Evolutionary conservation across 2,797 vertebrate genomes (phyloP).

Genomic region (Triplophysa bombifrons): DNA sequence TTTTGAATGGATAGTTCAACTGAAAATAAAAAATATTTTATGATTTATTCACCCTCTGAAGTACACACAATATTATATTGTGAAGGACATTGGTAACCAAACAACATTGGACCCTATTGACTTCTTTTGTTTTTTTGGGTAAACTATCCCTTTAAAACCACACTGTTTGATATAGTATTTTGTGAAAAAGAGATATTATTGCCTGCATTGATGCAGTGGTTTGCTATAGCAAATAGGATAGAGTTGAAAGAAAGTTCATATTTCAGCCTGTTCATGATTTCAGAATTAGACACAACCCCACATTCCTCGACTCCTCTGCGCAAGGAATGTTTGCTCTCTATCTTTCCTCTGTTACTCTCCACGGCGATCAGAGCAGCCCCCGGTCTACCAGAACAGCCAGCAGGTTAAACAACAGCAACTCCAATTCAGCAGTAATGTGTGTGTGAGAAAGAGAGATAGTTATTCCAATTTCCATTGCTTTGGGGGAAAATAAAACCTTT

Average conservation of each 20-base stretch:
- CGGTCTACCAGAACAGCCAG: constrained; percentile 32
- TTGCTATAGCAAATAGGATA: constrained; percentile 2
- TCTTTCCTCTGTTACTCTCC: constrained; percentile 18
- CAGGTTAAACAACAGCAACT: constrained; percentile 40
- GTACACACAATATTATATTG: no score
- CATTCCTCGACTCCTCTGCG: constrained; percentile 45
- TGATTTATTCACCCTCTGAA: no score
- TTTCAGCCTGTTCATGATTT: constrained; percentile 37
- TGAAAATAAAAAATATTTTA: no score
- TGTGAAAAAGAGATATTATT: neutral
- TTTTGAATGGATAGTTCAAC: no score
- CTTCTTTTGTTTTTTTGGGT: no score
- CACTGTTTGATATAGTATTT: neutral
- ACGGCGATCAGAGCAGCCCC: neutral
- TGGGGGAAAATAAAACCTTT: no score
- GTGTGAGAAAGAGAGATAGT: constrained; percentile 18
- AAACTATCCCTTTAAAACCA: no score
- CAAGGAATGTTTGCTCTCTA: constrained; percentile 50
- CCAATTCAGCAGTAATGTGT: constrained; percentile 7
- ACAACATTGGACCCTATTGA: no score
- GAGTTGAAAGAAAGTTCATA: constrained; percentile 35
- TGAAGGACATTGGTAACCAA: no score
- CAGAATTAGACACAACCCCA: constrained; percentile 33
- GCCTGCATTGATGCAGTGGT: neutral
- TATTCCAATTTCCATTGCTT: constrained; percentile 22